Evolutionary conservation across 2,113 vertebrate species (phyloP).

Genomic region (Pollimyrus isidori): DNA sequence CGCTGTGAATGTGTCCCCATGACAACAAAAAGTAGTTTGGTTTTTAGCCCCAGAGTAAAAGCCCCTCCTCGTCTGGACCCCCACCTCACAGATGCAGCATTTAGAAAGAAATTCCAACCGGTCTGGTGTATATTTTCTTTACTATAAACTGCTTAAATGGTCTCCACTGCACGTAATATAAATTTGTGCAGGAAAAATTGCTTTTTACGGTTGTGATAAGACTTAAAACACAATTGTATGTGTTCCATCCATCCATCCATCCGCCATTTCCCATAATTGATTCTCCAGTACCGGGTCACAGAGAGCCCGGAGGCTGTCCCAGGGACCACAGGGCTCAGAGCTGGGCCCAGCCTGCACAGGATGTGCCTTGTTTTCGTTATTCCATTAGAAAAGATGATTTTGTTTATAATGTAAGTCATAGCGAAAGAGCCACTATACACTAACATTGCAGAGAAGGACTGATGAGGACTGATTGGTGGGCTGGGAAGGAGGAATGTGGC

Average conservation of each 20-base stretch:
- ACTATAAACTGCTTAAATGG: not conserved
- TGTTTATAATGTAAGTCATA: not conserved
- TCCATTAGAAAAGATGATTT: not conserved
- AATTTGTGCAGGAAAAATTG: not conserved
- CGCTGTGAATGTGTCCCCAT: not conserved
- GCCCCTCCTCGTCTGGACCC: not conserved
- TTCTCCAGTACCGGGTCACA: not conserved
- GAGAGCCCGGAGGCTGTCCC: not conserved
- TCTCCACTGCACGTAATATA: not conserved
- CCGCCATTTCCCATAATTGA: not conserved
- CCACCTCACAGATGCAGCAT: not conserved
- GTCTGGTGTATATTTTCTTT: not conserved
- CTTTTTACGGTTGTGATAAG: not conserved
- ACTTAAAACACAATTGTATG: not conserved
- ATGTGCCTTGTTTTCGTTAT: not conserved
- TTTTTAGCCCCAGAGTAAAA: not conserved
- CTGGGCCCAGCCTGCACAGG: not conserved
- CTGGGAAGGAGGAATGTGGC: not conserved
- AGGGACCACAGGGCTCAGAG: not conserved
- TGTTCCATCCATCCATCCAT: not conserved
- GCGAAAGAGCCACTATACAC: not conserved
- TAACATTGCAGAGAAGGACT: not conserved
- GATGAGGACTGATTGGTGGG: not conserved
- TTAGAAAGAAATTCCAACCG: not conserved
- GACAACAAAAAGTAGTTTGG: conserved; percentile 18